A percentile compares a stretch with the other conserved stretches of the same genome.
These are phyloP conservation scores for Martes martes DNA, from an alignment of 2,113 vertebrate genomes.

Conservation along the genomic window DNA sequence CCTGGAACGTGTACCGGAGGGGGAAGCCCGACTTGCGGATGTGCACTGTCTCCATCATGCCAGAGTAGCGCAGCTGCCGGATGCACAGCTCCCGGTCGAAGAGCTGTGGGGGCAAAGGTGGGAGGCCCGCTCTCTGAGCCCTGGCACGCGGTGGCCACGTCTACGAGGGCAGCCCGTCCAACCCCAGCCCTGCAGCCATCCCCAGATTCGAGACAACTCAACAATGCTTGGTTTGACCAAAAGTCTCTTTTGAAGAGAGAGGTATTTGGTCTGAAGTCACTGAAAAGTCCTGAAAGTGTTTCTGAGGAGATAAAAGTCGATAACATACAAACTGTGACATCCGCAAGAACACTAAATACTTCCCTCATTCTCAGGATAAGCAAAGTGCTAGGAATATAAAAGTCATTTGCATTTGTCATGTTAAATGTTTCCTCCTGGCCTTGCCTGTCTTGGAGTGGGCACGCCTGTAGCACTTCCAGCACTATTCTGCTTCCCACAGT, in stretches of 20 bases:
- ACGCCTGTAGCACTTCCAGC: rapidly evolving
- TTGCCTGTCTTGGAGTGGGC: background rate
- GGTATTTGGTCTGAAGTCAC: background rate
- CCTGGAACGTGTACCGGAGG: slow-evolving; percentile 91
- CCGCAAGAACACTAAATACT: background rate
- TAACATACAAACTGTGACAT: background rate
- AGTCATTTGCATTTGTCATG: background rate
- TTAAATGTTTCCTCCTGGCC: background rate
- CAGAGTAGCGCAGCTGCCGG: slow-evolving; percentile 94
- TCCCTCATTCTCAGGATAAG: background rate
- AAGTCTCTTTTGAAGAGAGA: background rate
- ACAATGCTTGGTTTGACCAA: background rate
- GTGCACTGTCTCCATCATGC: slow-evolving; percentile 97
- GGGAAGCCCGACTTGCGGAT: slow-evolving; percentile 95
- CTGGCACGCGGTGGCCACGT: rapidly evolving
- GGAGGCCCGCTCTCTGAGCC: rapidly evolving
- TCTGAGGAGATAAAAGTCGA: background rate
- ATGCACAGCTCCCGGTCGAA: slow-evolving; percentile 94
- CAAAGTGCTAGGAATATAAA: background rate
- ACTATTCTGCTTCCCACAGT: background rate
- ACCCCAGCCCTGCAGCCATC: too few relatives aligned
- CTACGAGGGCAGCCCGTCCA: background rate
- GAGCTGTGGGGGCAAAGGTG: slow-evolving; percentile 80
- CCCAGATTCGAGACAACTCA: background rate
- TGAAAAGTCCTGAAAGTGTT: background rate